phyloP scores from a whole-genome alignment of 2,113 vertebrate genomes.

The Aegypius monachus region DNA sequence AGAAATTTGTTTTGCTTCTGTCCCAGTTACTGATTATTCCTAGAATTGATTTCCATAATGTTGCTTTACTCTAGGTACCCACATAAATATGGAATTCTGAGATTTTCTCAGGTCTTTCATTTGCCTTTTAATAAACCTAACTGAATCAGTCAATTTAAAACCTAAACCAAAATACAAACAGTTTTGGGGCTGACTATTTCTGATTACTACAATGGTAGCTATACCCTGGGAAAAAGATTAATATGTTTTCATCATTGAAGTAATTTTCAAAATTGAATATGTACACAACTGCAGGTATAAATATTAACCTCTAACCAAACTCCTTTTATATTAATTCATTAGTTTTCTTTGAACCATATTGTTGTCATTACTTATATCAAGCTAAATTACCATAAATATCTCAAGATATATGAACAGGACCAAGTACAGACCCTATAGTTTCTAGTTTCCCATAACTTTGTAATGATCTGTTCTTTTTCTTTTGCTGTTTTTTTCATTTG shows the following conservation, averaged over 20 bases:
- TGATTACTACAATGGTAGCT: background rate
- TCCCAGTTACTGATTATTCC: background rate
- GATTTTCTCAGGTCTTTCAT: background rate
- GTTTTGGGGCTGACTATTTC: background rate
- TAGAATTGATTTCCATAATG: background rate
- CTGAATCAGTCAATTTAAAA: background rate
- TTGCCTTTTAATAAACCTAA: background rate
- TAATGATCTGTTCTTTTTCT: background rate
- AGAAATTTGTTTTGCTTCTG: background rate
- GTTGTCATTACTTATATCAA: background rate
- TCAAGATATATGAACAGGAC: background rate
- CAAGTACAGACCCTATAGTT: background rate
- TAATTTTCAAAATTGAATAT: background rate
- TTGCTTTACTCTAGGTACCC: background rate
- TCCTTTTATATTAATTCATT: background rate
- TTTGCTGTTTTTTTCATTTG: background rate
- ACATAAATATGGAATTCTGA: background rate
- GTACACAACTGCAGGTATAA: background rate
- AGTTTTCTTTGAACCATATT: background rate
- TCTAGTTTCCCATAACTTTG: background rate
- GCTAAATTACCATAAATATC: background rate
- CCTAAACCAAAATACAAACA: background rate
- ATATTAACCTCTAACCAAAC: background rate
- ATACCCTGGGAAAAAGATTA: background rate
- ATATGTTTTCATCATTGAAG: background rate